A percentile compares a stretch with the other conserved stretches of the same genome.
Conservation (phyloP, 2,113 vertebrate species). For the Sciurus niger region DNA sequence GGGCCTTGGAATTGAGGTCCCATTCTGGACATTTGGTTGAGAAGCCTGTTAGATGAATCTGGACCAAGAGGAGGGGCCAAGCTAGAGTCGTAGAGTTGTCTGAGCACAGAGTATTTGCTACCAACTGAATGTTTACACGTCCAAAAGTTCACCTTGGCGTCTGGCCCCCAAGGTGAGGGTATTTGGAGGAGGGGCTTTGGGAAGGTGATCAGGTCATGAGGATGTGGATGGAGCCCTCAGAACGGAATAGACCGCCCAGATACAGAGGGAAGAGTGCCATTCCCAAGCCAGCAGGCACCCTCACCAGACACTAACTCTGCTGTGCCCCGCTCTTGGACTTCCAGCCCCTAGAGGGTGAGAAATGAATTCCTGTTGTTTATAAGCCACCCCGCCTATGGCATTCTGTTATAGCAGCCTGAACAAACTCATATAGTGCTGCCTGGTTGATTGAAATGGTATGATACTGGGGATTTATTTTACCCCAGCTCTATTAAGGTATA, state of each 20-base stretch:
- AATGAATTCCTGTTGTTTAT: background rate
- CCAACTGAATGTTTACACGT: no score
- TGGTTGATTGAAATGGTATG: background rate
- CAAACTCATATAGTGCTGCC: background rate
- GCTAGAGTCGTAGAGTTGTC: fast-evolving
- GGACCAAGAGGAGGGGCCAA: background rate
- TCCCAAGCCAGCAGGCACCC: background rate
- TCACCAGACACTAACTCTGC: background rate
- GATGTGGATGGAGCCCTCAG: background rate
- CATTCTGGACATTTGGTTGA: background rate
- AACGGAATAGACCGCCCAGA: background rate
- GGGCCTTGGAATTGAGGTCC: background rate
- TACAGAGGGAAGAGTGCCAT: fast-evolving
- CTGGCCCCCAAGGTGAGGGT: background rate
- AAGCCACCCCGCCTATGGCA: background rate
- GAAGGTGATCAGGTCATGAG: background rate
- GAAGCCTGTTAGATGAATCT: background rate
- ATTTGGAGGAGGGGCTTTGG: background rate
- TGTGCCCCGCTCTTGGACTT: background rate
- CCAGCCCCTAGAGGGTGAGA: background rate
- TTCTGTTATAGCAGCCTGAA: background rate
- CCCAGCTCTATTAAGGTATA: background rate
- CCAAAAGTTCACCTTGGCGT: background rate
- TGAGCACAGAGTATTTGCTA: background rate
- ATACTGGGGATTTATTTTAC: background rate